Percentiles rank a stretch among this genome's conserved stretches.
These are phyloP conservation scores for Cyrtodaria siliqua DNA, from an alignment of 2,888 invertebrate species.

Conservation along the genomic window DNA sequence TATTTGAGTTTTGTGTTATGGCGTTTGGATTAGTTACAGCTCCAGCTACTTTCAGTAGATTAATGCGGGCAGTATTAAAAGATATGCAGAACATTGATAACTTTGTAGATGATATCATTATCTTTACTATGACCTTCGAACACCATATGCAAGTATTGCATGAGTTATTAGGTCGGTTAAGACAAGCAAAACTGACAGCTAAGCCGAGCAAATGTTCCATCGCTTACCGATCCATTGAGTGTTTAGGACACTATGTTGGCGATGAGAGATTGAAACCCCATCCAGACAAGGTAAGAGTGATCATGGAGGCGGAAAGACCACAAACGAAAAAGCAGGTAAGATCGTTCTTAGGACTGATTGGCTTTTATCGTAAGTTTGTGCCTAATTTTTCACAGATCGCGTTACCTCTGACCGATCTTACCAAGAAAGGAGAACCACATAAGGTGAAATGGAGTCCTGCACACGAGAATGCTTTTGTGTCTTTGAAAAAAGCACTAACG, in stretches of 20 bases:
- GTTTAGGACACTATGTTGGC: slow-evolving; percentile 39
- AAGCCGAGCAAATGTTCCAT: slow-evolving; percentile 34
- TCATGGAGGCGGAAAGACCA: slow-evolving; percentile 7
- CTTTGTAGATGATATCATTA: slow-evolving; percentile 54
- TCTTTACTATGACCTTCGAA: slow-evolving; percentile 41
- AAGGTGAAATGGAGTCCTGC: no score
- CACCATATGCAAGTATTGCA: slow-evolving; percentile 43
- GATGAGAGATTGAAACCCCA: not conserved
- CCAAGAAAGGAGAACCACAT: no score
- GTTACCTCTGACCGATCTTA: no score
- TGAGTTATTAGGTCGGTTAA: slow-evolving; percentile 35
- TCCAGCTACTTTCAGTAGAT: slow-evolving; percentile 33
- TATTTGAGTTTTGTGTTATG: slow-evolving; percentile 36
- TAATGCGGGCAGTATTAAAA: slow-evolving; percentile 47
- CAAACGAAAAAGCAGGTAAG: no score
- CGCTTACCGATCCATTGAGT: slow-evolving; percentile 13
- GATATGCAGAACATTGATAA: slow-evolving; percentile 34
- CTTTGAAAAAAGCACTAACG: no score
- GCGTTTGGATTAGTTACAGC: slow-evolving; percentile 49
- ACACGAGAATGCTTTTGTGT: no score
- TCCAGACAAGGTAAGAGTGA: slow-evolving; percentile 20
- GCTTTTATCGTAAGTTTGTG: no score
- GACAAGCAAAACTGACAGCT: slow-evolving; percentile 43
- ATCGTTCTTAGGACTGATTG: no score
- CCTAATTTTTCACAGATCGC: no score